Evolutionary conservation across 2,113 vertebrate species (phyloP), one percentile per base, ranked within the genome.

Genomic region (Grammomys dolichurus): DNA sequence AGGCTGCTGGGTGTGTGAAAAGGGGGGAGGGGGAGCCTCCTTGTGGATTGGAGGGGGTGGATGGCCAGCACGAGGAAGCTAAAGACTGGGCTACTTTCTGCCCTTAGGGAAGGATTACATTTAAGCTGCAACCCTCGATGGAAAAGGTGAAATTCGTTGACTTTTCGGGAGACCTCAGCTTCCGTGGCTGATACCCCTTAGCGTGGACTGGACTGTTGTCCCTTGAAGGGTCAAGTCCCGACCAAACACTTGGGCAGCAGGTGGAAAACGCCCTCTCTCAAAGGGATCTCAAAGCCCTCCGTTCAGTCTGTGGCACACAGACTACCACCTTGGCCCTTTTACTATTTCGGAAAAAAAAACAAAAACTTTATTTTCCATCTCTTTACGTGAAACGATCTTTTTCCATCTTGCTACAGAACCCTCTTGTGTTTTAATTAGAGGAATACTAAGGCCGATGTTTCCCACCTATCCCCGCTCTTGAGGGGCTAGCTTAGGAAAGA

Each of bases 21-120:
- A 65, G 40, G 1, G 1, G 1, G 36, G n/a, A 13, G 40, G 1
- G 1, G 1, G 36, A 22, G 17, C 4, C 8, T 28, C 10, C 13
- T 0, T 0, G 17, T 51, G 60, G 46, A 40, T 31, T 72, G 76
- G 22, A 36, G 11, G 12, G 11, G 26, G 16, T 22, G 16, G 46
- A 3, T 2, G 4, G 26, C 16, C 4, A 4, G 36, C 24, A 24
- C 8, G n/a, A 54, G 24, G 54, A 85, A 77, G 26, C 63, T 92
- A 63, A 93, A 58, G 19, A 65, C 3, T 36, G 5, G 0, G 31
- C 33, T 7, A 48, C 16, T 0, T 7, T 46, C 70, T 70, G 40
- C 76, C 60, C 20, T 40, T 90, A 40, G 31, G 90, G 54, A 94
- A 81, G 31, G 76, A 94, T 46, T 88, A 67, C 51, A 13, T 81